Evolutionary conservation across 2,113 vertebrate species (phyloP), one percentile per base, ranked within the genome.

Genomic region (Oreochromis spilurus): DNA sequence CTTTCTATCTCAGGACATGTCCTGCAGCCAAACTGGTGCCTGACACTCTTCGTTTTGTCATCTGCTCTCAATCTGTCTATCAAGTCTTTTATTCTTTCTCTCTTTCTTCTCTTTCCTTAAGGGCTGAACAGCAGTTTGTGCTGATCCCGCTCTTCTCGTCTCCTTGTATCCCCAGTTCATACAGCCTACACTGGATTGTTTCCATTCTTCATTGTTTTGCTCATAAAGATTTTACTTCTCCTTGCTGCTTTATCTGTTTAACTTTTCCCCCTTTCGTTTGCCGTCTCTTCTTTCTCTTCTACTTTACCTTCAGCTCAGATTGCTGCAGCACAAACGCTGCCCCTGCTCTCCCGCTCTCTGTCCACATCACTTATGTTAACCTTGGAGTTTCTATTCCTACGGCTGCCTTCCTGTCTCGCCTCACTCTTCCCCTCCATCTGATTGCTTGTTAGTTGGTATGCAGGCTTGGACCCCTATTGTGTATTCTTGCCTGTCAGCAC

Each of bases 361-460:
- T 79, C 79, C 75, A 58, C 87, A 86, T 91, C 52, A 31, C 83
- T 77, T 83, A 90, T 29, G 79, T 87, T 86, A 90, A 85, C 91
- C 92, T 86, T 91, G 54, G 12, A 83, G 85, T 85, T 88, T 88
- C 70, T 87, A 14, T 83, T 84, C 90, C 81, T 72, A 87, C 26
- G 55, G 60, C 86, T 83, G 60, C 58, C 80, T 88, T 83, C 55
- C 75, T 36, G 31, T 67, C 88, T 60, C 80, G 67, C 58, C 79
- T 78, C 13, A n/a, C 86, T 84, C 83, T 87, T 81, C 79, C 83
- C 86, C 86, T 90, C 84, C 85, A 87, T 91, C 90, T 94, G 93
- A 95, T 94, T 91, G 92, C 92, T 91, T 92, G 93, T 92, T 92
- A 94, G 91, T 95, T 93, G 89, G 93, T 94, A 95, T 94, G 92